Evolutionary conservation across 2,888 invertebrate genomes (phyloP).

Genomic region (Troides oblongomaculatus): DNA sequence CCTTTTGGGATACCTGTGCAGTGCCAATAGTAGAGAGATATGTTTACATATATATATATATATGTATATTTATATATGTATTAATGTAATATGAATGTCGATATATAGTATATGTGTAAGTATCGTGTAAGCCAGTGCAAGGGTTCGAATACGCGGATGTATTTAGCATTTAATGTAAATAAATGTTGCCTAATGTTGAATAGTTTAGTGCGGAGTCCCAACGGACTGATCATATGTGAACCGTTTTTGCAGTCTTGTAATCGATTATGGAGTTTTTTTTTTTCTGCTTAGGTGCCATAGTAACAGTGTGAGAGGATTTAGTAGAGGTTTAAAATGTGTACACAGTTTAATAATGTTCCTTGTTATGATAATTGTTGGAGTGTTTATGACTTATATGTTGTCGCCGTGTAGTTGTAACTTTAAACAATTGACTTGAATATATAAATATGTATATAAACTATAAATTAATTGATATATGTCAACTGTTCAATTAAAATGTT

Average conservation of each 20-base stretch:
- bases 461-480: no score
- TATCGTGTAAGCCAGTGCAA: constrained; percentile 8
- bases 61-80: constrained; percentile 6
- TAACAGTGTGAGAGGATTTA: not conserved
- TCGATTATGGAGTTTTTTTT: constrained; percentile 15
- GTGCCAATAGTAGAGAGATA: constrained; percentile 25
- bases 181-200: constrained; percentile 10
- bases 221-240: not conserved
- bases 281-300: constrained; percentile 23
- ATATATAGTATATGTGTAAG: constrained; percentile 1
- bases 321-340: constrained; percentile 14
- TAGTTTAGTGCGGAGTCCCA: constrained; percentile 1
- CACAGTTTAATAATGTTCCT: constrained; percentile 23
- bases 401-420: not conserved
- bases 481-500: no score
- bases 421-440: not conserved
- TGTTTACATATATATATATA: constrained; percentile 1
- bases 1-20: constrained; percentile 19
- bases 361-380: not conserved
- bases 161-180: constrained; percentile 25
- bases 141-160: constrained; percentile 10
- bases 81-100: constrained; percentile 5
- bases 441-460: not conserved
- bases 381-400: not conserved
- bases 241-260: constrained; percentile 20